Percentiles rank a stretch among this genome's conserved stretches.
phyloP scores from a whole-genome alignment of 2,797 vertebrate species.

The Lagodon rhomboides region DNA sequence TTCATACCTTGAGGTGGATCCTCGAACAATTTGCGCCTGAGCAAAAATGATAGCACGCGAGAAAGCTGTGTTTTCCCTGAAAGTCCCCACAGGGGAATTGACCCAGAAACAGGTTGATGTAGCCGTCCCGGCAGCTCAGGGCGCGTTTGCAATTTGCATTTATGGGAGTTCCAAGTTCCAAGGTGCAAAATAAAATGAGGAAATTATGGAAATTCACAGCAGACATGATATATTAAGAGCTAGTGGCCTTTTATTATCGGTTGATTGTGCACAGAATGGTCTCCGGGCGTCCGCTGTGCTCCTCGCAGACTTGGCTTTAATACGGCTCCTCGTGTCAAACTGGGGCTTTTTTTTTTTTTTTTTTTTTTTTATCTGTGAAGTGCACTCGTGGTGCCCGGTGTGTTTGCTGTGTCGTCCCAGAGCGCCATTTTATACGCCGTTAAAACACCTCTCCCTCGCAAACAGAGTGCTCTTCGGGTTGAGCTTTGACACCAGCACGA shows the following conservation, averaged over 20 bases:
- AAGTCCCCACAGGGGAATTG: slow-evolving; percentile 47
- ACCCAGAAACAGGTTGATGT: slow-evolving; percentile 61
- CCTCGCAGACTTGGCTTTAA: slow-evolving; percentile 17
- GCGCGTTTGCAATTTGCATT: slow-evolving; percentile 59
- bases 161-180: slow-evolving; percentile 52
- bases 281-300: slow-evolving; percentile 27
- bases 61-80: slow-evolving; percentile 49
- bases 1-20: slow-evolving; percentile 38
- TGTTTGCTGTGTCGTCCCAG: slow-evolving; percentile 5
- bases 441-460: slow-evolving; percentile 31
- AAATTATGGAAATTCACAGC: slow-evolving; percentile 63
- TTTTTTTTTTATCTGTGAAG: slow-evolving; percentile 10
- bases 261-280: slow-evolving; percentile 47
- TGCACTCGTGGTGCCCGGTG: slow-evolving; percentile 1
- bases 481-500: slow-evolving; percentile 38
- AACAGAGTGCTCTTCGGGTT: slow-evolving; percentile 31
- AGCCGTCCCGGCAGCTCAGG: slow-evolving; percentile 41
- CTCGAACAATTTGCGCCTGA: slow-evolving; percentile 34
- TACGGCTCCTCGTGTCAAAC: slow-evolving; percentile 15
- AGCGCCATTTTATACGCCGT: slow-evolving; percentile 31
- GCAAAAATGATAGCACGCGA: slow-evolving; percentile 47
- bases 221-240: slow-evolving; percentile 53
- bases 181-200: slow-evolving; percentile 54
- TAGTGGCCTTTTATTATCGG: slow-evolving; percentile 54
- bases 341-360: not conserved